These are phyloP conservation scores for Eudorcas thomsonii DNA, from an alignment of 2,113 vertebrate species.

Conservation along the genomic window DNA sequence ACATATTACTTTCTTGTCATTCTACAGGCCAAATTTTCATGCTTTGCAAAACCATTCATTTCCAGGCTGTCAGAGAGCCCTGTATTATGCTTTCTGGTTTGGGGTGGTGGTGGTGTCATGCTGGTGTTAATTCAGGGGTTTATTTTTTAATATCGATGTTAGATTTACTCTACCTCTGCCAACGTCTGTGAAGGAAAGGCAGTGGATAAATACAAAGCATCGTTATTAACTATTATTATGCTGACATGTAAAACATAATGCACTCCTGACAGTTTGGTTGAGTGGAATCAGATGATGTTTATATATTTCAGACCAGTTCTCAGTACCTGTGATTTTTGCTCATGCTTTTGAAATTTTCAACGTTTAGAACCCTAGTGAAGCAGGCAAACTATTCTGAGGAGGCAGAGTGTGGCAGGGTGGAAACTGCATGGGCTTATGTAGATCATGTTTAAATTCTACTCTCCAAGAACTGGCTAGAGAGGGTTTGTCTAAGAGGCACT, in stretches of 20 bases:
- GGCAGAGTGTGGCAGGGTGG: neutral
- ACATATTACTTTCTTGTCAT: constrained; percentile 43
- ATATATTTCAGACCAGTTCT: constrained; percentile 35
- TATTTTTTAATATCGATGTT: constrained; percentile 44
- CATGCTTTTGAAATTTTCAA: constrained; percentile 10
- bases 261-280: constrained; percentile 43
- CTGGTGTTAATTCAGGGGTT: constrained; percentile 58
- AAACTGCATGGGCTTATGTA: neutral
- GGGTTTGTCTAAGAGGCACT: neutral
- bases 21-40: neutral
- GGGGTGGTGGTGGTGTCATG: neutral
- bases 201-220: constrained; percentile 37
- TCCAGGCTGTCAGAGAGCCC: neutral
- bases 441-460: neutral
- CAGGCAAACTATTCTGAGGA: neutral
- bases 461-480: neutral
- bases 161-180: constrained; percentile 43
- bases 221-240: constrained; percentile 58
- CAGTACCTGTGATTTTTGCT: constrained; percentile 21
- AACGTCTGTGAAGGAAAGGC: constrained; percentile 5
- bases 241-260: constrained; percentile 58
- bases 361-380: neutral
- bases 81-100: neutral
- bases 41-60: constrained; percentile 53
- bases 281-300: constrained; percentile 27